Evolutionary conservation across 1,140 invertebrate genomes (phyloP), one percentile per base, ranked within the genome.

Genomic region (Musca domestica): DNA sequence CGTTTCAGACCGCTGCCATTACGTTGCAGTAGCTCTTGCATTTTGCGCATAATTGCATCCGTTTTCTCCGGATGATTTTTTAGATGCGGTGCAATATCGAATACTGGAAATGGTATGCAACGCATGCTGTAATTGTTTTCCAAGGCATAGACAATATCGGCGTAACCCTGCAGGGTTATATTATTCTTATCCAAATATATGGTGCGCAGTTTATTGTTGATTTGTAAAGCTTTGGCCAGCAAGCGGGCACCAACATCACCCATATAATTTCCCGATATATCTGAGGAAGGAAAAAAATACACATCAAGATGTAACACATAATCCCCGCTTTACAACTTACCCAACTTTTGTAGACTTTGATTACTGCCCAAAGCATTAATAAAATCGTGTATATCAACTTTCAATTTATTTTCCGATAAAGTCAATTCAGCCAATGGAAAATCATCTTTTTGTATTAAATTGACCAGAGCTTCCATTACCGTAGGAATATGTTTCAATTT

Each of bases 261-360:
- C 82, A 97, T 95, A 64, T 90, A 86, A 85, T 98, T 98, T 19
- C 95, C 95, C 83, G 94, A 94, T 63, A 97, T 93, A 82, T 98
- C 95, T 72, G 96, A 80, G 15, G 20, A 9, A 56, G 12, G 10
- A 46, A 74, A 76, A 69, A 10, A 17, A 56, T 17, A 17, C 17
- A 77, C 61, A 46, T 58, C 17, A 68, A 49, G 19, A 61, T n/a
- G 15, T 46, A 48, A 48, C 4, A 47, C 20, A 22, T 14, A 64
- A 5, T 7, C 34, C 6, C 7, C 49, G 4, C 5, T 20, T 10
- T 48, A 9, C 0, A 30, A 19, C 41, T 56, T 58, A 71, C 71
- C 71, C 22, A 81, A 69, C 64, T 82, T 74, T 85, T 87, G 88
- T 34, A 95, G 83, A 75, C 91, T 92, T 61, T 89, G 89, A 81